Evolutionary conservation across 2,113 vertebrate genomes (phyloP).

Genomic region (Rhizomys pruinosus): DNA sequence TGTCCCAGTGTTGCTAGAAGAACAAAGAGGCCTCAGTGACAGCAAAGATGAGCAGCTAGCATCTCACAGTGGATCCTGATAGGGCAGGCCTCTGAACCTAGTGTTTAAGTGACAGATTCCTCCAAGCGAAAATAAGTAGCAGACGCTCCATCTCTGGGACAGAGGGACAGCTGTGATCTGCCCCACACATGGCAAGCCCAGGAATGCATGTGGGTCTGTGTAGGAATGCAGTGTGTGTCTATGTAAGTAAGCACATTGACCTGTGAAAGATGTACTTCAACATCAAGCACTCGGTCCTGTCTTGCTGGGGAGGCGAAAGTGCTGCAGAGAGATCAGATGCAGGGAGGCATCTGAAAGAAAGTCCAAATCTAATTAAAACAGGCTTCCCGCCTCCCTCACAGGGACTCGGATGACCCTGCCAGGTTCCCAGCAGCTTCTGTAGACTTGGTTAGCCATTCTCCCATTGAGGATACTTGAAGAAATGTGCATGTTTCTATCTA

Average conservation of each 20-base stretch:
- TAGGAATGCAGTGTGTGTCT: neutral
- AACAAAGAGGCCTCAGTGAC: too few relatives aligned
- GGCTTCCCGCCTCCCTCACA: neutral
- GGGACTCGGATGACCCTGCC: neutral
- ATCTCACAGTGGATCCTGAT: accelerated
- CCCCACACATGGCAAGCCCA: neutral
- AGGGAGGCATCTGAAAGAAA: neutral
- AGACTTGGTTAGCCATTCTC: neutral
- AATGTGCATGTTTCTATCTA: neutral
- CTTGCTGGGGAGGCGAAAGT: conserved; percentile 20
- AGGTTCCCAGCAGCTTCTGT: neutral
- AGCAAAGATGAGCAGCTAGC: accelerated
- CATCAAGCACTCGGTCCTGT: neutral
- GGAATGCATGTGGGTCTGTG: neutral
- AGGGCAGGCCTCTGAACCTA: neutral
- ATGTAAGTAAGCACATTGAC: neutral
- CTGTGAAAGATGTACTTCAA: neutral
- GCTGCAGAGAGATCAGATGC: conserved; percentile 38
- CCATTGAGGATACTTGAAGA: accelerated
- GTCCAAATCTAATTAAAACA: neutral
- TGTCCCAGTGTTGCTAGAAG: neutral
- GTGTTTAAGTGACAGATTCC: neutral
- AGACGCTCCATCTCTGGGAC: neutral
- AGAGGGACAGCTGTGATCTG: neutral
- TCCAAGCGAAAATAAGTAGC: neutral